phyloP scores from a whole-genome alignment of 2,888 invertebrate species.

The Lissonota sp. region DNA sequence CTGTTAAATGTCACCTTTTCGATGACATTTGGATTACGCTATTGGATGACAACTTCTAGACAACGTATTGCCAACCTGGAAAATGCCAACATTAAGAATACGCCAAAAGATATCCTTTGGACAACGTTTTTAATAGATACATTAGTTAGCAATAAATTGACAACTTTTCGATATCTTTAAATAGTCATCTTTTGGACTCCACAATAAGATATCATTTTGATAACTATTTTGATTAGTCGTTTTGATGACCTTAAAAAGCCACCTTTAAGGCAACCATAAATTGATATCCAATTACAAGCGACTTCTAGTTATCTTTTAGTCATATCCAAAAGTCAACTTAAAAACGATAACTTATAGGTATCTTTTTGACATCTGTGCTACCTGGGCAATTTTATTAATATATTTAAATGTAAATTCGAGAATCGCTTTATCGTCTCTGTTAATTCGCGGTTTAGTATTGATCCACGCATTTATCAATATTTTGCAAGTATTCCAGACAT shows the following conservation, averaged over 20 bases:
- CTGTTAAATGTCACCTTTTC: not conserved
- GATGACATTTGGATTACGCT: not conserved
- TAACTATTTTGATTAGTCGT: conserved; percentile 18
- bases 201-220: conserved; percentile 14
- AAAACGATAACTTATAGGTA: conserved; percentile 1
- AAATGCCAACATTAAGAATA: not conserved
- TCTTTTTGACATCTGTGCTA: conserved; percentile 15
- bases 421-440: not conserved
- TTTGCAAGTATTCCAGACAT: conserved; percentile 50
- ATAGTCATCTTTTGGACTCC: conserved; percentile 20
- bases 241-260: conserved; percentile 8
- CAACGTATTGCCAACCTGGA: too few species aligned
- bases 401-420: not conserved
- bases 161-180: conserved; percentile 19
- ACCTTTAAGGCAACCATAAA: conserved; percentile 12
- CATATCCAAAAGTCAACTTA: not conserved
- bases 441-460: conserved; percentile 7
- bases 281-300: conserved; percentile 7
- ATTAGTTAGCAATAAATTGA: conserved; percentile 12
- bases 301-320: conserved; percentile 20
- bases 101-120: not conserved
- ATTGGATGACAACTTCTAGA: not conserved
- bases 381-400: conserved; percentile 23
- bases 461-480: conserved; percentile 37
- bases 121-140: not conserved